These are phyloP conservation scores for Delia radicum DNA, from an alignment of 1,140 invertebrate genomes.

Conservation along the genomic window DNA sequence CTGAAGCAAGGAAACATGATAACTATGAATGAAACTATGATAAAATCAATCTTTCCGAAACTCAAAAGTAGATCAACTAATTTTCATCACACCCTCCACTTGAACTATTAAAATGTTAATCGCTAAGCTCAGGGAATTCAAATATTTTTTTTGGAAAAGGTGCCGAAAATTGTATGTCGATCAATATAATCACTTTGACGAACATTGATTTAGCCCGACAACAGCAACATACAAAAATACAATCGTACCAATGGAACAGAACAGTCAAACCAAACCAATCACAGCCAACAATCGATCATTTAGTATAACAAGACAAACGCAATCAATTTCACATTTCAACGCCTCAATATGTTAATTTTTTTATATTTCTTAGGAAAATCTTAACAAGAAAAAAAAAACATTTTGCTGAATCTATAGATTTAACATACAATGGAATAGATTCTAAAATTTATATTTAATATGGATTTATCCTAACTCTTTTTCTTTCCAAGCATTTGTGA, in stretches of 20 bases:
- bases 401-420: background rate
- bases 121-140: background rate
- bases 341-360: background rate
- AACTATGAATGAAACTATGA: no score
- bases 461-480: background rate
- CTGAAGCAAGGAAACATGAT: no score
- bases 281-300: conserved; percentile 15
- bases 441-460: background rate
- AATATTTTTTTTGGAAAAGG: background rate
- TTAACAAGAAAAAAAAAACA: conserved; percentile 1
- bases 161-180: conserved; percentile 6
- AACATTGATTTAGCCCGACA: background rate
- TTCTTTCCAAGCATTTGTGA: background rate
- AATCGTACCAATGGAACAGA: background rate
- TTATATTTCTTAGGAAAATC: background rate
- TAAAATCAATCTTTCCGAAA: no score
- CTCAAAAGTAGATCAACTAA: no score
- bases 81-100: background rate
- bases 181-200: conserved; percentile 7
- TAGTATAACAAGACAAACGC: background rate
- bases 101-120: background rate
- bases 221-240: background rate
- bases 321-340: conserved; percentile 22
- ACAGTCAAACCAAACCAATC: background rate
- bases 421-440: background rate